Evolutionary conservation across 1,140 invertebrate genomes (phyloP).

Genomic region (Heliconius congener): DNA sequence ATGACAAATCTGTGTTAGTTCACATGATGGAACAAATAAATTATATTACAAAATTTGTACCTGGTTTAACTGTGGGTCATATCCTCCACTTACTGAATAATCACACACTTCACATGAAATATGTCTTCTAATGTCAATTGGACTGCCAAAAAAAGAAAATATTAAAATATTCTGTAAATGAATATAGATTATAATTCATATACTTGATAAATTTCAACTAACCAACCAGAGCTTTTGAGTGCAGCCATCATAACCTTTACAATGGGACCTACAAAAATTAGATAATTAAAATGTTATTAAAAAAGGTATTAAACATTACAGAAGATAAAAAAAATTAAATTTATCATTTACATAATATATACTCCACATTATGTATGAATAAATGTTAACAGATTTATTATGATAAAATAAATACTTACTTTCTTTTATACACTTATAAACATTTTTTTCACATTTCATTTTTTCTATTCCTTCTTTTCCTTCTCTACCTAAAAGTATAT

Average conservation of each 20-base stretch:
- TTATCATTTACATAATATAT: neutral
- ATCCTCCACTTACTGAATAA: slow-evolving; percentile 92
- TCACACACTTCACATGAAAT: slow-evolving; percentile 96
- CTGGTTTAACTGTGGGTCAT: slow-evolving; percentile 94
- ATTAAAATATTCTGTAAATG: slow-evolving; percentile 14
- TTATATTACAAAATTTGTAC: slow-evolving; percentile 64
- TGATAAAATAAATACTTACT: slow-evolving; percentile 81
- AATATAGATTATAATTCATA: neutral
- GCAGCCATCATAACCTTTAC: slow-evolving; percentile 93
- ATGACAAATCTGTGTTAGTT: no score
- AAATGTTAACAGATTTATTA: neutral
- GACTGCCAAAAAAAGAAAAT: slow-evolving; percentile 54
- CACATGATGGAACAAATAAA: no score
- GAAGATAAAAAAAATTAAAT: neutral
- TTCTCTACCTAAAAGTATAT: slow-evolving; percentile 83
- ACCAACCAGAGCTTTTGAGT: slow-evolving; percentile 93
- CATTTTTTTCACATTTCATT: slow-evolving; percentile 91
- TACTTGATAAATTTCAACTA: slow-evolving; percentile 57
- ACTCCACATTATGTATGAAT: neutral
- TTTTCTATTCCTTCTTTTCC: slow-evolving; percentile 86
- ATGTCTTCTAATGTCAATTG: slow-evolving; percentile 91
- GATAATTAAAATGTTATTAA: neutral
- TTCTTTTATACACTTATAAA: slow-evolving; percentile 87
- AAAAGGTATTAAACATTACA: neutral
- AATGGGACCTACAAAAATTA: slow-evolving; percentile 85